A percentile compares a stretch with the other conserved stretches of the same genome.
Evolutionary conservation across 2,888 invertebrate species (phyloP).

Genomic region (Cosmia pyralina): DNA sequence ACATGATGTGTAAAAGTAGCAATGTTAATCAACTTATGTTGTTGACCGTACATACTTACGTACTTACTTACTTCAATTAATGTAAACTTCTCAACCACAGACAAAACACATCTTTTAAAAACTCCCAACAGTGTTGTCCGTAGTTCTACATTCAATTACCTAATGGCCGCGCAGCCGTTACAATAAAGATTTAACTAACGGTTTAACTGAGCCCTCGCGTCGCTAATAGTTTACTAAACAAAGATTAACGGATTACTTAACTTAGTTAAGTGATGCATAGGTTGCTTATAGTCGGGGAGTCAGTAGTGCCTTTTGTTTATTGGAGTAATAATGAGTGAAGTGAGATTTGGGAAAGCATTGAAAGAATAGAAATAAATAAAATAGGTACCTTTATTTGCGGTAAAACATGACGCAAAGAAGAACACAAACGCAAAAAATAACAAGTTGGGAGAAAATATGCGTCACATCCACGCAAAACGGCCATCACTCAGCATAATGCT

Average conservation of each 20-base stretch:
- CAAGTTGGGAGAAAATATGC: no score
- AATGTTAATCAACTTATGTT: no score
- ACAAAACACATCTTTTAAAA: neutral
- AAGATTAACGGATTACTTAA: constrained; percentile 74
- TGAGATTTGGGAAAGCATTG: neutral
- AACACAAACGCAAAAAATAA: no score
- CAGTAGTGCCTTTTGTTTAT: neutral
- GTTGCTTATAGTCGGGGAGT: constrained; percentile 59
- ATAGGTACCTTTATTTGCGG: no score
- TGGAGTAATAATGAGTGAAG: neutral
- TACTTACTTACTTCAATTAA: constrained; percentile 1
- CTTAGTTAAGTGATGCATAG: constrained; percentile 69
- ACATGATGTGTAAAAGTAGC: no score
- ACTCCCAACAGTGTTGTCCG: constrained; percentile 2
- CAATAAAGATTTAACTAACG: constrained; percentile 62
- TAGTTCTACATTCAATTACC: constrained; percentile 51
- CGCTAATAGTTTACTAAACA: constrained; percentile 75
- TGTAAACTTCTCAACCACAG: neutral
- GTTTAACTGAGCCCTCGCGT: constrained; percentile 64
- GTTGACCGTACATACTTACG: no score
- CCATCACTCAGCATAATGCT: no score
- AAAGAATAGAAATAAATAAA: neutral
- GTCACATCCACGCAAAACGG: no score
- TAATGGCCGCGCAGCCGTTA: constrained; percentile 54
- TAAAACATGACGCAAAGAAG: no score